Conservation (phyloP, 2,888 invertebrate species). For the Punctoribates punctum region DNA sequence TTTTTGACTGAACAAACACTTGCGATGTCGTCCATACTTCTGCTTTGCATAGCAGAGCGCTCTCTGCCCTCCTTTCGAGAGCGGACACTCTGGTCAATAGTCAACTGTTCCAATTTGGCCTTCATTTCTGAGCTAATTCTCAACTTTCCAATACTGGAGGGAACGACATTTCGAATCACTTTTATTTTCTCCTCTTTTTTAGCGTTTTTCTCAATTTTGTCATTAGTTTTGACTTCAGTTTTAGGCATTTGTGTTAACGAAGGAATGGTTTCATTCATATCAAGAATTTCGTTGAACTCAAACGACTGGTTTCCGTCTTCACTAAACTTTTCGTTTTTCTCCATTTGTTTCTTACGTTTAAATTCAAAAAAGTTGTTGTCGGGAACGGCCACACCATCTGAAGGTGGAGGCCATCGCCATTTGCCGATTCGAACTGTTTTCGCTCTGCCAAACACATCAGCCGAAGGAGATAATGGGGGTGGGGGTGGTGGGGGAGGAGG, state of each 20-base stretch:
- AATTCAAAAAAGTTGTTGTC: slow-evolving; percentile 69
- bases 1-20: slow-evolving; percentile 63
- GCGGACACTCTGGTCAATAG: slow-evolving; percentile 79
- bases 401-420: slow-evolving; percentile 89
- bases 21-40: slow-evolving; percentile 44
- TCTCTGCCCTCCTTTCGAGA: slow-evolving; percentile 50
- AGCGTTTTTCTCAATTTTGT: not conserved
- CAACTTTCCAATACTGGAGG: slow-evolving; percentile 75
- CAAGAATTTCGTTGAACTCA: not conserved
- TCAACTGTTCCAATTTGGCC: slow-evolving; percentile 74
- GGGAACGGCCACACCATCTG: slow-evolving; percentile 58
- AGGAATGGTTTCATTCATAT: not conserved
- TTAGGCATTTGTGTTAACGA: not conserved
- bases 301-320: not conserved
- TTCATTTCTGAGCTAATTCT: slow-evolving; percentile 89
- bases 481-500: slow-evolving; percentile 87
- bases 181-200: slow-evolving; percentile 9
- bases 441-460: slow-evolving; percentile 75
- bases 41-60: slow-evolving; percentile 40
- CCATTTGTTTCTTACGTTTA: slow-evolving; percentile 56
- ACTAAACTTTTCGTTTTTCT: slow-evolving; percentile 36
- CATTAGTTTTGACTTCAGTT: not conserved
- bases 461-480: slow-evolving; percentile 55
- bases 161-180: not conserved
- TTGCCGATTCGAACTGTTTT: slow-evolving; percentile 92